Conservation (phyloP, 2,888 invertebrate genomes). For the Tinea semifulvella region DNA sequence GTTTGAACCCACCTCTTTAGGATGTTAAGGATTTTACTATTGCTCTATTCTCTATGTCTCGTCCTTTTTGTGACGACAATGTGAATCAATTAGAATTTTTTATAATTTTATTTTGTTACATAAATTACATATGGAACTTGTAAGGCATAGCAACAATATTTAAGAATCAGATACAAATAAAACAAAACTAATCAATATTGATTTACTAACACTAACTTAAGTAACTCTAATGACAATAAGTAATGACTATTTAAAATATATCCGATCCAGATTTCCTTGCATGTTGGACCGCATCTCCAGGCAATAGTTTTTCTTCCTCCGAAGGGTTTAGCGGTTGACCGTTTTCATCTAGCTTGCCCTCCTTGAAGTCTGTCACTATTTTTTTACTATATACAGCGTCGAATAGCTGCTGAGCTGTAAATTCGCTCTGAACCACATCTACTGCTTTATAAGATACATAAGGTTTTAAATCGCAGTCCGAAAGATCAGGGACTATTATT, state of each 20-base stretch:
- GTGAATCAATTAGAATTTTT: too few relatives aligned
- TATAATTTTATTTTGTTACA: too few relatives aligned
- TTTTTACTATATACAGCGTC: slow-evolving; percentile 82
- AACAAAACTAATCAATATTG: slow-evolving; percentile 4
- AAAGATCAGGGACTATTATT: slow-evolving; percentile 90
- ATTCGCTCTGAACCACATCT: slow-evolving; percentile 80
- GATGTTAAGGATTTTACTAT: too few relatives aligned
- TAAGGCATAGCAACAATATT: too few relatives aligned
- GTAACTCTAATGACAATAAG: background rate
- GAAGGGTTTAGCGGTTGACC: slow-evolving; percentile 78
- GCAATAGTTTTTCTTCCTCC: slow-evolving; percentile 72
- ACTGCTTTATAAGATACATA: slow-evolving; percentile 90
- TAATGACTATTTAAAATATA: slow-evolving; percentile 63
- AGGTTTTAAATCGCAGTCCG: slow-evolving; percentile 84
- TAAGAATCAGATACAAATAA: too few relatives aligned
- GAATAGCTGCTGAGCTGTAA: slow-evolving; percentile 85
- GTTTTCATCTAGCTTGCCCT: slow-evolving; percentile 72
- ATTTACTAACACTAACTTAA: slow-evolving; percentile 11
- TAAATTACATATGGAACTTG: too few relatives aligned
- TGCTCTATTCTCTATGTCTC: too few relatives aligned
- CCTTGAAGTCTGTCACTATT: slow-evolving; percentile 78
- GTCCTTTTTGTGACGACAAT: too few relatives aligned
- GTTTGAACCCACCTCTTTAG: too few relatives aligned
- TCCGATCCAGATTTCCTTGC: slow-evolving; percentile 85
- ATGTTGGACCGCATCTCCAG: slow-evolving; percentile 74